Evolutionary conservation across 2,113 vertebrate species (phyloP).

Genomic region (Gobio gobio): DNA sequence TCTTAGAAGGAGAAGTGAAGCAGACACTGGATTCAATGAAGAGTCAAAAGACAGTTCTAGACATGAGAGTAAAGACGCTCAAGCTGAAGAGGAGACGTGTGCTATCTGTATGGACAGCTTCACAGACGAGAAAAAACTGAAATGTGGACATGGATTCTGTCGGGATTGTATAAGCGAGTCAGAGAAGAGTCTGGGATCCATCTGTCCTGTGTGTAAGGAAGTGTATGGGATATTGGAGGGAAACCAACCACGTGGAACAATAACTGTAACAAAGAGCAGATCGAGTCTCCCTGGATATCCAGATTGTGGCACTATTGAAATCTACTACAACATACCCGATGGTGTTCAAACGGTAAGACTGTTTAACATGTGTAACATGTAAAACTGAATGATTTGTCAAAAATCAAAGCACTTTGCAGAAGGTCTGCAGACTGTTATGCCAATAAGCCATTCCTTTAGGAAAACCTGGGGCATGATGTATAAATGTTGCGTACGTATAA

Average conservation of each 20-base stretch:
- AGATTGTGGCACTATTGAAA: not conserved
- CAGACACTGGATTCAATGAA: not conserved
- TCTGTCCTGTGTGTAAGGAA: constrained; percentile 71
- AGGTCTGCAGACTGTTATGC: not conserved
- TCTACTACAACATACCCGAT: accelerated
- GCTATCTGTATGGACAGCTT: constrained; percentile 66
- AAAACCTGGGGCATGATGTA: too few relatives aligned
- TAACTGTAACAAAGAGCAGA: accelerated
- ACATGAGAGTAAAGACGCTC: not conserved
- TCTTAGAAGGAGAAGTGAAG: accelerated
- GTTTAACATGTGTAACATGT: too few relatives aligned
- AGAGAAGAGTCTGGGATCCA: not conserved
- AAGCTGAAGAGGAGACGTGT: constrained; percentile 50
- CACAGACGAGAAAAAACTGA: constrained; percentile 37
- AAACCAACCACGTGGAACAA: constrained; percentile 65
- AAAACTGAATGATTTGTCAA: not conserved
- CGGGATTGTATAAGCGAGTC: constrained; percentile 11
- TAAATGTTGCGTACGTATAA: too few relatives aligned
- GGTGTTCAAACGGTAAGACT: not conserved
- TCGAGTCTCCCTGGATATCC: not conserved
- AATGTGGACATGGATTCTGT: constrained; percentile 72
- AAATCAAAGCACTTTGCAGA: not conserved
- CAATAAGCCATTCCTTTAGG: not conserved
- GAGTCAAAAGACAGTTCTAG: not conserved
- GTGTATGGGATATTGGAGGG: constrained; percentile 67